Evolutionary conservation across 1,140 invertebrate genomes (phyloP), one percentile per base, ranked within the genome.

Genomic region (Phymorhynchus buccinoides): DNA sequence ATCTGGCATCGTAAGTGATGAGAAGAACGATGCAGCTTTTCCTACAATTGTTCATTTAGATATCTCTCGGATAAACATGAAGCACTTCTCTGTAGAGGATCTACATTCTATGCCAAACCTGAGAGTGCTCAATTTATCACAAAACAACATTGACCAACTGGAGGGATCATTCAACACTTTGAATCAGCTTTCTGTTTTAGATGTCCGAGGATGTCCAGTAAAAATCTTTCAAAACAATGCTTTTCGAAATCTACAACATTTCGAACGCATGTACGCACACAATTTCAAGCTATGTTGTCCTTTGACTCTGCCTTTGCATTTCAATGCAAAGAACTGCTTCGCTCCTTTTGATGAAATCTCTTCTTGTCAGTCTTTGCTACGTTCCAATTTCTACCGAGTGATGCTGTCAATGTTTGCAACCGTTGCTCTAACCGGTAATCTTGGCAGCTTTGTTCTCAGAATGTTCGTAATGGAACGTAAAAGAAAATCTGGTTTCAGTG

Each of bases 291-390:
- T 89, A 32, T 89, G 89, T 42, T 89, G 89, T 80, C 27, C 12
- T 30, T 14, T 22, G 3, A 41, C 83, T 12, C 86, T 85, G 82
- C 87, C 87, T 30, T 4, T 42, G 3, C 16, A 48, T 12, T 85
- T 88, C n/a, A 32, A 83, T 30, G 3, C 32, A 1, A 30, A 48
- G n/a, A 12, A 37, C 0, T 79, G 77, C 30, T 27, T 62, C 27
- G 85, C 85, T 37, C 85, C 85, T n/a, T 32, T 18, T 1, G 80
- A 86, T 32, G 85, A 85, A 71, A 71, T 90, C 39, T 88, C 89
- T 18, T 90, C 89, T 6, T 90, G 89, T 77, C 73, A 81, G 14
- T 83, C 89, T 62, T 48, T 90, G 30, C 81, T 90, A 66, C 44
- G 75, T 35, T 83, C 80, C 18, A 52, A 78, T n/a, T 9, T 81